phyloP scores from a whole-genome alignment of 2,797 vertebrate genomes.

The Catamblyrhynchus diadema region DNA sequence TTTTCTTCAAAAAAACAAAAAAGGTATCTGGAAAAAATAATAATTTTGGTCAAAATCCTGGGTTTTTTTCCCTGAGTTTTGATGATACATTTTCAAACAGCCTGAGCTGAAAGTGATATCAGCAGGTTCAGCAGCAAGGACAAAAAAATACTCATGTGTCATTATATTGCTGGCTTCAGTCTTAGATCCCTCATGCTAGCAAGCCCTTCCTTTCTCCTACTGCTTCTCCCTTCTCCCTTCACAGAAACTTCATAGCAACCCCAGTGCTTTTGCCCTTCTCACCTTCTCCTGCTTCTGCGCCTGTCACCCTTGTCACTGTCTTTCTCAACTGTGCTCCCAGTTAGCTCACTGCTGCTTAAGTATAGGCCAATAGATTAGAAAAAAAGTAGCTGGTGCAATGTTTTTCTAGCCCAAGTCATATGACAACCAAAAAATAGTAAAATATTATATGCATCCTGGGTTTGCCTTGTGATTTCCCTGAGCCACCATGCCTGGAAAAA shows the following conservation, averaged over 20 bases:
- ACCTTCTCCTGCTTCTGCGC: background rate
- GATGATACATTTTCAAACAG: background rate
- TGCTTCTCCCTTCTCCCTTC: background rate
- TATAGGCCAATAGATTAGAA: background rate
- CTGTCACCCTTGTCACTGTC: background rate
- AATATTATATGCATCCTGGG: background rate
- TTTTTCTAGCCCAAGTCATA: background rate
- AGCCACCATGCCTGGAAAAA: background rate
- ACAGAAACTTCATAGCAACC: fast-evolving
- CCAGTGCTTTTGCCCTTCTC: background rate
- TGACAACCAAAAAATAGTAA: background rate
- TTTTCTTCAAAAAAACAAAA: background rate
- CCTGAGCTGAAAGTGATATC: background rate
- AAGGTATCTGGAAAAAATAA: background rate
- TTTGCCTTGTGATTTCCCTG: background rate
- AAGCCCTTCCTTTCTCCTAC: background rate
- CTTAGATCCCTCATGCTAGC: background rate
- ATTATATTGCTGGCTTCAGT: background rate
- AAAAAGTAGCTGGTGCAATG: background rate
- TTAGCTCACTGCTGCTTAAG: background rate
- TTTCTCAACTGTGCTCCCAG: background rate
- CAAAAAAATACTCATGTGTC: background rate
- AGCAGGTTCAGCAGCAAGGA: background rate
- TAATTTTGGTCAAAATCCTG: background rate
- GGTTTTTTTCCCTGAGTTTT: fast-evolving